phyloP scores from a whole-genome alignment of 2,888 invertebrate genomes.

The Lepidochitona cinerea region DNA sequence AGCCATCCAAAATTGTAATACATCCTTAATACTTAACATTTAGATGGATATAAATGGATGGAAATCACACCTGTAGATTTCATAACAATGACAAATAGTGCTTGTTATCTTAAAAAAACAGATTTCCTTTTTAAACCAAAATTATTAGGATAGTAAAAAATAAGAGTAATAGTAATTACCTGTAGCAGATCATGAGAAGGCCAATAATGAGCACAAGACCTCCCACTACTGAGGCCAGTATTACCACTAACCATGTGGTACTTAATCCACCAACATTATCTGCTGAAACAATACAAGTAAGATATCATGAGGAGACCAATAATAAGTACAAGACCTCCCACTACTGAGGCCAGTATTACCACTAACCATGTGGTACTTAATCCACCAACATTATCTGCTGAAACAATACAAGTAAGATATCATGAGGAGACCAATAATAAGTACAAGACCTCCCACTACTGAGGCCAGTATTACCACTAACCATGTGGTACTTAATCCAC shows the following conservation, averaged over 20 bases:
- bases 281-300: too few relatives aligned
- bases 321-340: constrained; percentile 68
- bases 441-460: constrained; percentile 68
- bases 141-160: background rate
- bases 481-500: constrained; percentile 68
- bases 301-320: constrained; percentile 70
- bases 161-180: constrained; percentile 46
- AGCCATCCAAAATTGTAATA: too few relatives aligned
- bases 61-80: too few relatives aligned
- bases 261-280: constrained; percentile 67
- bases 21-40: too few relatives aligned
- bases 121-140: too few relatives aligned
- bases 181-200: constrained; percentile 71
- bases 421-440: constrained; percentile 69
- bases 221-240: constrained; percentile 70
- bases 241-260: constrained; percentile 69
- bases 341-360: constrained; percentile 70
- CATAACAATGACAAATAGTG: too few relatives aligned
- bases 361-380: constrained; percentile 69
- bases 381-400: too few relatives aligned
- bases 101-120: too few relatives aligned
- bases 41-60: too few relatives aligned
- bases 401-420: too few relatives aligned
- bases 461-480: constrained; percentile 70
- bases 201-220: constrained; percentile 68